Evolutionary conservation across 2,888 invertebrate species (phyloP).

Genomic region (Alviniconcha strummeri): DNA sequence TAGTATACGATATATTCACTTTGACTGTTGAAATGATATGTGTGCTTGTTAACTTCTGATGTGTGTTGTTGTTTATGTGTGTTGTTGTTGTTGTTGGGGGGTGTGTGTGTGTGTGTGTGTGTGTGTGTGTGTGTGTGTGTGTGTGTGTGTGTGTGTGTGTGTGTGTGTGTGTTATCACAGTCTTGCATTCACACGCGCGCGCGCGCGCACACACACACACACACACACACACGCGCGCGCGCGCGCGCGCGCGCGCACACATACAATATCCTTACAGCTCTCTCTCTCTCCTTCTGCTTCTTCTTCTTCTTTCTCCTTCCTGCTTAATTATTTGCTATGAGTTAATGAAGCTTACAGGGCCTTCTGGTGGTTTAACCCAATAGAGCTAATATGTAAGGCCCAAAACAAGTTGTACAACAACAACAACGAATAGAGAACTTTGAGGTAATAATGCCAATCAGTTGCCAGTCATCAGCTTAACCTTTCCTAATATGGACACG

Average conservation of each 20-base stretch:
- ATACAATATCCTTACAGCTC: slow-evolving; percentile 7
- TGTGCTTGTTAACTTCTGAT: neutral
- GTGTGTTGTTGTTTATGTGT: neutral
- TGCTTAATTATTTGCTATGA: too few relatives aligned
- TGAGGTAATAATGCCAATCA: too few relatives aligned
- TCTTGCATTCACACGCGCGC: neutral
- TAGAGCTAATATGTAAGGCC: too few relatives aligned
- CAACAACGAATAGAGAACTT: too few relatives aligned
- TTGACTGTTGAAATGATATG: neutral
- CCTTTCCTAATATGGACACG: too few relatives aligned
- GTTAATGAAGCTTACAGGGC: too few relatives aligned
- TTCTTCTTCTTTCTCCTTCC: neutral
- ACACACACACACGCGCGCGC: neutral
- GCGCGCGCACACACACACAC: neutral
- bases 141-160: neutral
- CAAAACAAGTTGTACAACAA: too few relatives aligned
- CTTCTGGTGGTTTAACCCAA: too few relatives aligned
- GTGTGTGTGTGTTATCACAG: neutral
- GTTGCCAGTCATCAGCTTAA: too few relatives aligned
- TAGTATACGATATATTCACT: too few relatives aligned
- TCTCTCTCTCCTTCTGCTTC: neutral
- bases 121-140: neutral
- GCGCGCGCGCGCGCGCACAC: neutral
- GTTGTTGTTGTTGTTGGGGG: neutral
- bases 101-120: neutral